Conservation (phyloP, 2,888 invertebrate genomes). For the Dynastes tityus region DNA sequence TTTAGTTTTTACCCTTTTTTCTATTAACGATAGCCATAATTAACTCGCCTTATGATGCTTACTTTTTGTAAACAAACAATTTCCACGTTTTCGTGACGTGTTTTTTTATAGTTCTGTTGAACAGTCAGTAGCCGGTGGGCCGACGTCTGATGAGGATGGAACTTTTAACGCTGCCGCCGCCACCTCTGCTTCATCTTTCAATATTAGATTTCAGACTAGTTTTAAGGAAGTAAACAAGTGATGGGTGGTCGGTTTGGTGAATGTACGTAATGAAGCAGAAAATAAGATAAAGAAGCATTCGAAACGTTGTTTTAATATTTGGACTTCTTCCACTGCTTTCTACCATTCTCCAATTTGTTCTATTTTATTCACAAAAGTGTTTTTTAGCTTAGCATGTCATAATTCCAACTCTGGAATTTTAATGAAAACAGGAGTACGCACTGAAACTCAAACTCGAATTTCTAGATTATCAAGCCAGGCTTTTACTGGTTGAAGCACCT, state of each 20-base stretch:
- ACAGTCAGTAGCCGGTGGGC: neutral
- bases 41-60: neutral
- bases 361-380: no score
- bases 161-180: conserved; percentile 18
- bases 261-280: neutral
- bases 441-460: no score
- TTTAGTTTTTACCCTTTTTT: no score
- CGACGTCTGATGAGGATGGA: conserved; percentile 3
- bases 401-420: no score
- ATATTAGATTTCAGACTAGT: conserved; percentile 28
- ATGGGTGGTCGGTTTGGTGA: conserved; percentile 26
- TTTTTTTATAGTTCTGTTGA: neutral
- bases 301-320: neutral
- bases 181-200: neutral
- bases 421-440: no score
- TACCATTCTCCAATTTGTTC: no score
- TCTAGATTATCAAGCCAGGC: no score
- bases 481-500: no score
- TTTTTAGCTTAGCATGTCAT: no score
- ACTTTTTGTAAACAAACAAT: conserved; percentile 11
- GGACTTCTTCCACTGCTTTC: no score
- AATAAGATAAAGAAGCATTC: neutral
- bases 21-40: neutral
- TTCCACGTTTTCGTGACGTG: conserved; percentile 13
- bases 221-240: conserved; percentile 17